phyloP scores from a whole-genome alignment of 2,113 vertebrate species.

The Colossoma macropomum region DNA sequence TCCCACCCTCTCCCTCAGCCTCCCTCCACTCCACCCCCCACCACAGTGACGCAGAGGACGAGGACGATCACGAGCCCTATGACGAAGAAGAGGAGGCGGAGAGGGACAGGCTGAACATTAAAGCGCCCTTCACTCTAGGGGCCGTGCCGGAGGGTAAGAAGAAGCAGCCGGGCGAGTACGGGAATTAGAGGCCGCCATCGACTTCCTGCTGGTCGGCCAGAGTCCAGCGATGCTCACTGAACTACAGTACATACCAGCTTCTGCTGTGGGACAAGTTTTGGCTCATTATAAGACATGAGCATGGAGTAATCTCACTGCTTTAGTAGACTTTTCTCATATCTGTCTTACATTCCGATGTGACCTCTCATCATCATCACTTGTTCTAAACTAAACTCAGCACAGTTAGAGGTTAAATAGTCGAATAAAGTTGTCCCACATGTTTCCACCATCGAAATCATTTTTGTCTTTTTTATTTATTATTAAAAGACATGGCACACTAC shows the following conservation, averaged over 20 bases:
- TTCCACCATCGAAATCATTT: too few relatives aligned
- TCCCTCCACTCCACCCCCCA: slow-evolving; percentile 91
- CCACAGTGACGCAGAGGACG: slow-evolving; percentile 83
- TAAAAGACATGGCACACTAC: background rate
- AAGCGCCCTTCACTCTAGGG: slow-evolving; percentile 81
- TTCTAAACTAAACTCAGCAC: too few relatives aligned
- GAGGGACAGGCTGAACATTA: slow-evolving; percentile 91
- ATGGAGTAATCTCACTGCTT: background rate
- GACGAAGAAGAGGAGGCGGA: slow-evolving; percentile 93
- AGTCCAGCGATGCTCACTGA: background rate
- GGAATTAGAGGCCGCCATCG: slow-evolving; percentile 66
- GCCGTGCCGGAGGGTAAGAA: slow-evolving; percentile 77
- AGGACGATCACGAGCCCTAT: slow-evolving; percentile 82
- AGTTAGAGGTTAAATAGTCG: too few relatives aligned
- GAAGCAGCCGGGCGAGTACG: slow-evolving; percentile 82
- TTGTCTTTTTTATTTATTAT: background rate
- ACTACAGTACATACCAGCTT: background rate
- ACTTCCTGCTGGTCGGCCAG: background rate
- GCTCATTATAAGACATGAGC: background rate
- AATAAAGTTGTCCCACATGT: too few relatives aligned
- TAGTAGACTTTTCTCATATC: background rate
- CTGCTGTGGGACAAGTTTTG: background rate
- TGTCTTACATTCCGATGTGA: background rate
- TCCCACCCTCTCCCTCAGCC: slow-evolving; percentile 91
- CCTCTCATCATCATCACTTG: too few relatives aligned